phyloP scores from a whole-genome alignment of 92 coral and sea anemone species.

The Phenganax stokvisi region DNA sequence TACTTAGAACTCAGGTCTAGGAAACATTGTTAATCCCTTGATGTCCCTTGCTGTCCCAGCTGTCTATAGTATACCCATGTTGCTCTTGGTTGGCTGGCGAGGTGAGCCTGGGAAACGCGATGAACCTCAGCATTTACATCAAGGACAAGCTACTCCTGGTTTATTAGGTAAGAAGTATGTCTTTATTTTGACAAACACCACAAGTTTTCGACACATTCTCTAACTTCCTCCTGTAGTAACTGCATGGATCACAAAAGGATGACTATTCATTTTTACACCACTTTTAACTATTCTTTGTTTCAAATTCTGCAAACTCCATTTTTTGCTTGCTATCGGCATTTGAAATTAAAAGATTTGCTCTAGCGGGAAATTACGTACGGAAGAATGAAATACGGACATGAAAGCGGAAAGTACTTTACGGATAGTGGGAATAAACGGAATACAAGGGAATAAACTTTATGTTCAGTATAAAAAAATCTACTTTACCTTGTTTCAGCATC shows the following conservation, averaged over 20 bases:
- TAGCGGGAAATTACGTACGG: no score
- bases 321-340: no score
- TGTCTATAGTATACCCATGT: slow-evolving; percentile 95
- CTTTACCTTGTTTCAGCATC: slow-evolving; percentile 56
- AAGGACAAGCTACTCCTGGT: slow-evolving; percentile 99
- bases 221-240: no score
- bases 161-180: slow-evolving; percentile 60
- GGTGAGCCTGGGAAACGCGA: slow-evolving; percentile 99
- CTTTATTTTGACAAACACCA: neutral
- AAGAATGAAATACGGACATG: no score
- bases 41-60: slow-evolving; percentile 94
- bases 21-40: slow-evolving; percentile 88
- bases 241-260: no score
- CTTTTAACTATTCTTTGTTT: no score
- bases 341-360: no score
- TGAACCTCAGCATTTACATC: slow-evolving; percentile 91
- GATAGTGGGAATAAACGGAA: no score
- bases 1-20: slow-evolving; percentile 84
- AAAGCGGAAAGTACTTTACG: no score
- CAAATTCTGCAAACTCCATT: no score
- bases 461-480: neutral
- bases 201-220: no score
- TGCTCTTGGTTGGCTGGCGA: slow-evolving; percentile 93
- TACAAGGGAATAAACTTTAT: neutral
- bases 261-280: no score